Evolutionary conservation across 2,113 vertebrate genomes (phyloP).

Genomic region (Oryzias woworae): DNA sequence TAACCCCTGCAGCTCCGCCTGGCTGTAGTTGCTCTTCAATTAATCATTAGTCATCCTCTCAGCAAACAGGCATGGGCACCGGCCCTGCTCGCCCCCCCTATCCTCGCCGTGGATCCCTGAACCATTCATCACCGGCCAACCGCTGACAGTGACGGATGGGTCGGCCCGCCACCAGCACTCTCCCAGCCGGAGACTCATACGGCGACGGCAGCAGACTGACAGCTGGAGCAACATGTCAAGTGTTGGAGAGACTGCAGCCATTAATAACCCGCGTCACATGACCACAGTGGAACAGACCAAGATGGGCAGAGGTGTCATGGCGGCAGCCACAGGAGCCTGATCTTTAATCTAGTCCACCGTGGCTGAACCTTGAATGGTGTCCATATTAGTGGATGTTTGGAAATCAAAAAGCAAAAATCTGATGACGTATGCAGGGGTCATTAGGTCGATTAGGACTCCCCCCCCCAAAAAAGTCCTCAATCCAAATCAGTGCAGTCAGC

Average conservation of each 20-base stretch:
- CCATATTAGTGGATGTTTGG: conserved; percentile 60
- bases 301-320: conserved; percentile 38
- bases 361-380: conserved; percentile 86
- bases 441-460: background rate
- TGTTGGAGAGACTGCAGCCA: conserved; percentile 96
- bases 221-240: conserved; percentile 99
- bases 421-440: conserved; percentile 58
- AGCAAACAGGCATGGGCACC: conserved; percentile 36
- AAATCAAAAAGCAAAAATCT: conserved; percentile 6
- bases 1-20: conserved; percentile 52
- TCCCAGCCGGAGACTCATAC: conserved; percentile 92
- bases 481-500: too few relatives aligned
- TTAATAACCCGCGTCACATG: conserved; percentile 98
- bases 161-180: conserved; percentile 88
- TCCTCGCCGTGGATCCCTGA: conserved; percentile 67
- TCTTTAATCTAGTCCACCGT: conserved; percentile 89
- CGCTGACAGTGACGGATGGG: conserved; percentile 99
- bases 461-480: too few relatives aligned
- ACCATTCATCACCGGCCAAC: conserved; percentile 93
- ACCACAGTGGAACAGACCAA: conserved; percentile 59
- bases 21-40: conserved; percentile 41
- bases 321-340: conserved; percentile 87
- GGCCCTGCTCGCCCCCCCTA: conserved; percentile 61
- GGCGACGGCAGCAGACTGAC: conserved; percentile 91
- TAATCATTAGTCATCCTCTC: conserved; percentile 55